Evolutionary conservation across 1,140 invertebrate genomes (phyloP).

Genomic region (Drosophila nebulosa): DNA sequence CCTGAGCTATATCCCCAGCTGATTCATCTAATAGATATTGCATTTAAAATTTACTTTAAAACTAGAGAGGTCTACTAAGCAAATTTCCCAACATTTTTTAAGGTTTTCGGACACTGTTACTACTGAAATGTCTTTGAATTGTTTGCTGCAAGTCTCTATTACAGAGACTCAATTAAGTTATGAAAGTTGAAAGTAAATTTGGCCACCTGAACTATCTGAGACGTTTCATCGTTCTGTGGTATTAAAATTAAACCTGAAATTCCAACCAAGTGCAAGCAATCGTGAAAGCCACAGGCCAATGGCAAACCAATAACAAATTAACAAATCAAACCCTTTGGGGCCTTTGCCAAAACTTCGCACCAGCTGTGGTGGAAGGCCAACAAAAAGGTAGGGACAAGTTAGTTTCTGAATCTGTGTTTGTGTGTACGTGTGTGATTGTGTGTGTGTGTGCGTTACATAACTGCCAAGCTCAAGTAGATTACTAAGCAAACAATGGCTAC

Average conservation of each 20-base stretch:
- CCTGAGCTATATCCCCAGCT: conserved; percentile 88
- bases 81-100: too few species aligned
- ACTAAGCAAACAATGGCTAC: conserved; percentile 56
- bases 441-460: conserved; percentile 24
- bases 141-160: too few species aligned
- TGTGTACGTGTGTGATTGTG: not conserved
- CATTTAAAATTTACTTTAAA: too few species aligned
- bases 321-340: conserved; percentile 58
- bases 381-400: conserved; percentile 32
- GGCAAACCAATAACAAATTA: conserved; percentile 65
- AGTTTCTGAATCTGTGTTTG: not conserved
- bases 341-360: conserved; percentile 60
- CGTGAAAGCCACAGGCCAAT: conserved; percentile 12
- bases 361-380: conserved; percentile 65
- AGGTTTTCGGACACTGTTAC: too few species aligned
- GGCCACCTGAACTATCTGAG: not conserved
- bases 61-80: too few species aligned
- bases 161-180: not conserved
- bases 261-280: not conserved
- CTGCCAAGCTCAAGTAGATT: conserved; percentile 53
- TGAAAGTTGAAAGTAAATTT: not conserved
- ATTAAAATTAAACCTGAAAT: not conserved
- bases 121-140: too few species aligned
- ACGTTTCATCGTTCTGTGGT: not conserved
- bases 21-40: not conserved